phyloP scores from a whole-genome alignment of 2,888 invertebrate species.

The Lasioglossum villosulum region DNA sequence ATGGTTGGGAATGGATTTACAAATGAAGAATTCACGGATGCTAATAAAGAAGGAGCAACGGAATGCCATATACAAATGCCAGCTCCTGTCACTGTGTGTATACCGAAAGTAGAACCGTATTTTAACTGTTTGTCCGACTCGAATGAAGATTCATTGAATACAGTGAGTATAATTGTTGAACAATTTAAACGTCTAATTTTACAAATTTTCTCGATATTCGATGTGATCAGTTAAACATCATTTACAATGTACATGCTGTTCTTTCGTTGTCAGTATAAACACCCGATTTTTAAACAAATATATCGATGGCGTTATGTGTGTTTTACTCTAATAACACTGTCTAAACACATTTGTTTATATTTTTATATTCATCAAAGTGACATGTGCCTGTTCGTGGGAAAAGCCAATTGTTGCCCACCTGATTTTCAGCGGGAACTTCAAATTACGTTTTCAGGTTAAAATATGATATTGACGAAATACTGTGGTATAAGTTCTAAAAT shows the following conservation, averaged over 20 bases:
- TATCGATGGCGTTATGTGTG: not conserved
- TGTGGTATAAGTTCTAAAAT: not conserved
- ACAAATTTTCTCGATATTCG: not conserved
- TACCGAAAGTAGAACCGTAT: slow-evolving; percentile 56
- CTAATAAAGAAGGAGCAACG: not conserved
- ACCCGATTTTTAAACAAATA: too few relatives aligned
- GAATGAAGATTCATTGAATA: slow-evolving; percentile 10
- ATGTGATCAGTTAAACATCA: not conserved
- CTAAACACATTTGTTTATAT: not conserved
- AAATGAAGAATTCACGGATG: not conserved
- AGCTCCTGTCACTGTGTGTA: not conserved
- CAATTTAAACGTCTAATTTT: slow-evolving; percentile 1
- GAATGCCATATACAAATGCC: not conserved
- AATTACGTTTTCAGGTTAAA: not conserved
- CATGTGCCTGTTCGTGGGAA: not conserved
- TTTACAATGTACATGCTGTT: not conserved
- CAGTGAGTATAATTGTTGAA: slow-evolving; percentile 40
- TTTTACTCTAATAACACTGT: not conserved
- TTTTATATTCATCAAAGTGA: not conserved
- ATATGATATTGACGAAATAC: not conserved
- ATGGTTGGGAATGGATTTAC: slow-evolving; percentile 29
- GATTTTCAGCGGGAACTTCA: slow-evolving; percentile 29
- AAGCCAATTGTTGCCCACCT: not conserved
- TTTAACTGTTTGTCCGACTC: not conserved
- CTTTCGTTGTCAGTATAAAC: not conserved